These are phyloP conservation scores for Helogale parvula DNA, from an alignment of 2,113 vertebrate species.

Conservation along the genomic window DNA sequence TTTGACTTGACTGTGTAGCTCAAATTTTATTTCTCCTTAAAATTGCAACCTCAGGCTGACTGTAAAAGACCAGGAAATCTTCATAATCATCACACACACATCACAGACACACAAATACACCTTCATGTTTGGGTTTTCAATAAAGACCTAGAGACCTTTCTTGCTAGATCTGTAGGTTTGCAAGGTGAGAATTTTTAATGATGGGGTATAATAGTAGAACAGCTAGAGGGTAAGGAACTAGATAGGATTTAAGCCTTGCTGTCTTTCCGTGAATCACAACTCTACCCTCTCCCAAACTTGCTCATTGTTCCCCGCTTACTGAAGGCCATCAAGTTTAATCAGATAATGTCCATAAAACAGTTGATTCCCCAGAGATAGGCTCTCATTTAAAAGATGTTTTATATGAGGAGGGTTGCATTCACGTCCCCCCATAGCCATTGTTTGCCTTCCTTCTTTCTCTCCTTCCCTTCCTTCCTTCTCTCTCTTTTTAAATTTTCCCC, in stretches of 20 bases:
- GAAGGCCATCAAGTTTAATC: background rate
- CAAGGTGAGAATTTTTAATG: background rate
- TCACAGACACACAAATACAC: background rate
- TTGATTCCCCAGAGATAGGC: background rate
- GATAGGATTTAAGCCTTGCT: background rate
- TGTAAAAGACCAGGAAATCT: background rate
- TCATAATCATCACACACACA: background rate
- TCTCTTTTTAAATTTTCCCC: background rate
- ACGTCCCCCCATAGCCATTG: background rate
- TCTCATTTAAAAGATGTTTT: background rate
- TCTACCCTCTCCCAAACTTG: background rate
- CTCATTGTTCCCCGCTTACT: background rate
- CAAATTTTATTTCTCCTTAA: background rate
- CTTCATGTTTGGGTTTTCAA: background rate
- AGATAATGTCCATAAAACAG: background rate
- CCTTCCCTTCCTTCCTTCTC: rapidly evolving
- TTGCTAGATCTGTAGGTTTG: background rate
- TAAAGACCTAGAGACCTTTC: background rate
- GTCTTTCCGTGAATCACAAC: background rate
- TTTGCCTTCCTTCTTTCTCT: background rate
- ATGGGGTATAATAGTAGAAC: background rate
- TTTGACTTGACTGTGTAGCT: background rate
- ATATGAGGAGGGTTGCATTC: background rate
- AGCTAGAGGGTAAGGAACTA: background rate
- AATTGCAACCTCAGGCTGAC: background rate